Evolutionary conservation across 2,113 vertebrate genomes (phyloP), one percentile per base, ranked within the genome.

Genomic region (Pelecanus crispus): DNA sequence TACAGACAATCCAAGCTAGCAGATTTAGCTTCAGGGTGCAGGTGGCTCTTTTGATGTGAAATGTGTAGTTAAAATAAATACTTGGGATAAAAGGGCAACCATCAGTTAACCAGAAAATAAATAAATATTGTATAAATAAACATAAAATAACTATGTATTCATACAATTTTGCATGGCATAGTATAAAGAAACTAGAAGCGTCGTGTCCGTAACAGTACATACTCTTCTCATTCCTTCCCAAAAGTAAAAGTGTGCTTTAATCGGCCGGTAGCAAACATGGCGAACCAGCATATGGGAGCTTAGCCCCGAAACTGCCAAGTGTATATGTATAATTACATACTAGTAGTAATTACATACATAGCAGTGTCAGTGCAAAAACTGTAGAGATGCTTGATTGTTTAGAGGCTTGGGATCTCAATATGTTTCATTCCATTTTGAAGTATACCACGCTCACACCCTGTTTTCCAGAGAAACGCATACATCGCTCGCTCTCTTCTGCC

Each of bases 401-500:
- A 58, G 52, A 80, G 47, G 42, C 28, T 88, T 53, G 56, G 31
- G 38, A 24, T 72, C 34, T 88, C 38, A 7, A 20, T 52, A 5
- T 2, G 3, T 63, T 84, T 73, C 4, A 3, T 82, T 95, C 63
- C 17, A 8, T 28, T 86, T 63, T 45, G 50, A 52, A 32, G 11
- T 38, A 12, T 21, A 40, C 8, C n/a, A 26, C 2, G 2, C 61
- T n/a, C 58, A 38, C 2, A 44, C 6, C 5, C 16, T 20, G 0
- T 52, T 12, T 84, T 81, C 58, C n/a, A 34, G 29, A 44, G 44
- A 81, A 92, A 21, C 18, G 18, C 3, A 12, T 13, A 0, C 29
- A 29, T 90, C 0, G 0, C 38, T 34, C 10, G 11, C 0, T 31
- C 52, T 79, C 32, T 73, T 86, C 34, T 0, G 2, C 32, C 11